phyloP scores from a whole-genome alignment of 2,797 vertebrate genomes.

The Agapornis canus region DNA sequence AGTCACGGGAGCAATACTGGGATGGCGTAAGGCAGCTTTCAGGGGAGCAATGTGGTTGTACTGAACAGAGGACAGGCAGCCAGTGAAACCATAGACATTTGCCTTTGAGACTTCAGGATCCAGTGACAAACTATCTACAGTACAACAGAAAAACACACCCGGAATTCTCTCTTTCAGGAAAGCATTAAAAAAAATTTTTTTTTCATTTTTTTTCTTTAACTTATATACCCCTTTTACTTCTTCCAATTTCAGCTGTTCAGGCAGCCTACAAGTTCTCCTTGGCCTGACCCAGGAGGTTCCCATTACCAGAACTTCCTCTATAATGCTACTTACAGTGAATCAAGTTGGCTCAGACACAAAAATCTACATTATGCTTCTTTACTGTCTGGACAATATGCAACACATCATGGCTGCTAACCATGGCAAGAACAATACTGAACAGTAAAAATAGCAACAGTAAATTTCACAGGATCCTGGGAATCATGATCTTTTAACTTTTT shows the following conservation, averaged over 20 bases:
- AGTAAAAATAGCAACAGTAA: neutral
- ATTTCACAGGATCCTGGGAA: neutral
- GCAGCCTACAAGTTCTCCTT: neutral
- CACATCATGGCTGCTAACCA: neutral
- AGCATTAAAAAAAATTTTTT: neutral
- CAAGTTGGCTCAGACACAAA: neutral
- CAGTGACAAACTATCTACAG: slow-evolving; percentile 80
- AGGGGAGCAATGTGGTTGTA: slow-evolving; percentile 91
- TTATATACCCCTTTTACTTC: neutral
- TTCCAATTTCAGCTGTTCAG: neutral
- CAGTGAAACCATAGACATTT: slow-evolving; percentile 87
- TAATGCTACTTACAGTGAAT: neutral
- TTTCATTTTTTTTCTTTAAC: neutral
- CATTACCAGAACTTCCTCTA: neutral
- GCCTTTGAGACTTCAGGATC: slow-evolving; percentile 84
- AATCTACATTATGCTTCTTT: neutral
- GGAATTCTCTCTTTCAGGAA: neutral
- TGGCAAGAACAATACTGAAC: neutral
- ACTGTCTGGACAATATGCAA: neutral
- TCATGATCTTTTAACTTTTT: neutral
- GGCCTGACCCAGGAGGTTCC: neutral
- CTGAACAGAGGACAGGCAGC: slow-evolving; percentile 93
- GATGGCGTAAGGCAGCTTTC: slow-evolving; percentile 90
- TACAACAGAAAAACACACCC: neutral
- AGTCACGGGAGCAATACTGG: slow-evolving; percentile 82